Conservation (phyloP, 2,113 vertebrate species). For the Carassius auratus region DNA sequence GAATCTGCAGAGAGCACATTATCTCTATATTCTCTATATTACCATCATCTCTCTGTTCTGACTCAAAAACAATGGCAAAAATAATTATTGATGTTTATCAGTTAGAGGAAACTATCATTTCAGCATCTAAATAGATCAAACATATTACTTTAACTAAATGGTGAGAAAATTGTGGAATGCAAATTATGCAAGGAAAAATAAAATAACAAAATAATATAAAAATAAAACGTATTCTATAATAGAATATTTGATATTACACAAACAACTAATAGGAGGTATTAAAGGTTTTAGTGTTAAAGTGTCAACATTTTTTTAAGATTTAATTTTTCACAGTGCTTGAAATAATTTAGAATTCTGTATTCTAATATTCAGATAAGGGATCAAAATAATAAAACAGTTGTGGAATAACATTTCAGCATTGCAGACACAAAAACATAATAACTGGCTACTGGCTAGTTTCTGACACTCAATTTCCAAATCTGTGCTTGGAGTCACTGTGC, state of each 20-base stretch:
- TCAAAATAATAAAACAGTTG: conserved; percentile 13
- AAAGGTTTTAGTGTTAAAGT: not conserved
- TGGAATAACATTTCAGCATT: not conserved
- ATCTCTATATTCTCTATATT: not conserved
- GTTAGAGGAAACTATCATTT: not conserved
- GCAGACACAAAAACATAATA: conserved; percentile 11
- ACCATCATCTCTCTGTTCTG: not conserved
- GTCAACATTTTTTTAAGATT: not conserved
- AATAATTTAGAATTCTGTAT: not conserved
- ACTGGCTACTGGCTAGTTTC: not conserved
- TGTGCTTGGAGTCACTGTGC: conserved; percentile 17
- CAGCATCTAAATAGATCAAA: not conserved
- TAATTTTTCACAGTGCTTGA: not conserved
- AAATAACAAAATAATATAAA: too few species aligned
- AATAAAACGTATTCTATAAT: too few species aligned
- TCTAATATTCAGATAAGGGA: not conserved
- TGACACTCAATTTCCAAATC: conserved; percentile 34
- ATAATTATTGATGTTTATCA: not conserved
- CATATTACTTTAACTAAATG: not conserved
- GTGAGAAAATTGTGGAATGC: not conserved
- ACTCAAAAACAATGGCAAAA: not conserved
- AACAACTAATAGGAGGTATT: not conserved
- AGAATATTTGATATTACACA: not conserved
- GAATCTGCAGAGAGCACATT: not conserved
- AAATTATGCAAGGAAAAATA: not conserved